phyloP scores from a whole-genome alignment of 2,888 invertebrate genomes.

The Lypha dubia region DNA sequence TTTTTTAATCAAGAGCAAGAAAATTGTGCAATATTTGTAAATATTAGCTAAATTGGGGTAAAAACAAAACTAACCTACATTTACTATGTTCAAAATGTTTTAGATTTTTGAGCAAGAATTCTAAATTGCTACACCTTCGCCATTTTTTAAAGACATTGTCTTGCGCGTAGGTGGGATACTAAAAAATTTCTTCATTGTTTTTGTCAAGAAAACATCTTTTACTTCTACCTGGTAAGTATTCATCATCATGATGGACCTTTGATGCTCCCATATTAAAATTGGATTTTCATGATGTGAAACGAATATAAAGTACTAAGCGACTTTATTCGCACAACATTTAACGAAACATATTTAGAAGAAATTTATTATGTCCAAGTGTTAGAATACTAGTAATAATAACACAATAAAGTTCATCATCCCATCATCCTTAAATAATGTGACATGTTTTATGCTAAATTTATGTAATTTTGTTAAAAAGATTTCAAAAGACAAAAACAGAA shows the following conservation, averaged over 20 bases:
- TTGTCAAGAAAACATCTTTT: too few relatives aligned
- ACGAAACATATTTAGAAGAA: not conserved
- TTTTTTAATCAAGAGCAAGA: conserved; percentile 13
- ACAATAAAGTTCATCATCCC: conserved; percentile 42
- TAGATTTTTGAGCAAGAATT: not conserved
- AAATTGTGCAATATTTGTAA: not conserved
- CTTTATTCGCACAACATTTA: conserved; percentile 11
- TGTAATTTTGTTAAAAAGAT: conserved; percentile 46
- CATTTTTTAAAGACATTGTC: too few relatives aligned
- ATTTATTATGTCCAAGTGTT: not conserved
- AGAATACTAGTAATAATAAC: conserved; percentile 26
- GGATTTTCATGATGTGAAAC: too few relatives aligned
- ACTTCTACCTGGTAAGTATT: too few relatives aligned
- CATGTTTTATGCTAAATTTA: conserved; percentile 63
- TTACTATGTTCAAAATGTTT: not conserved
- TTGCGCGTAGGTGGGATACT: too few relatives aligned
- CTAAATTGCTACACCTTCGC: too few relatives aligned
- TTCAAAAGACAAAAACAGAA: conserved; percentile 3
- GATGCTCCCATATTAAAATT: too few relatives aligned
- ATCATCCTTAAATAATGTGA: conserved; percentile 46
- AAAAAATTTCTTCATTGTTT: too few relatives aligned
- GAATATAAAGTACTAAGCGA: too few relatives aligned
- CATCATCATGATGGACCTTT: too few relatives aligned
- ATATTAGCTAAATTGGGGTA: not conserved
- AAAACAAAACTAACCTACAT: not conserved